These are phyloP conservation scores for Heliconius ismenius DNA, from an alignment of 2,888 invertebrate genomes.

Conservation along the genomic window DNA sequence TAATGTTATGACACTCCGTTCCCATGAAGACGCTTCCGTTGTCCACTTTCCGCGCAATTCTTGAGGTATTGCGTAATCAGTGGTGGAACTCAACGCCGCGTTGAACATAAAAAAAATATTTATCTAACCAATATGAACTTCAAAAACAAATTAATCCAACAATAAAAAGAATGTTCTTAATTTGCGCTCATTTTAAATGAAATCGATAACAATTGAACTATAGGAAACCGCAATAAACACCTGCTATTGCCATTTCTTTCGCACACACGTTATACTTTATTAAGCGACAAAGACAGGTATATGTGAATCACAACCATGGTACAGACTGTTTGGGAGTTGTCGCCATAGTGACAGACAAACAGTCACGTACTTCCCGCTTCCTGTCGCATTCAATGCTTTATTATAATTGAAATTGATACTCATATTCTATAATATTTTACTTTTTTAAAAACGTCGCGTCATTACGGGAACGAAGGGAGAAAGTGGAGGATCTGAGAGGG, in stretches of 20 bases:
- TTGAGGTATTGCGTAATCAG: no score
- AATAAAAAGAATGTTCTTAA: neutral
- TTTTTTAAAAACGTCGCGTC: no score
- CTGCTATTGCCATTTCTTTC: constrained; percentile 27
- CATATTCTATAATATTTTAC: neutral
- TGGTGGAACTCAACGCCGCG: no score
- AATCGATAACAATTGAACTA: constrained; percentile 14
- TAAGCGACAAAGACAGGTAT: constrained; percentile 45
- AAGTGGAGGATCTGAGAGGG: no score
- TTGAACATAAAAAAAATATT: neutral
- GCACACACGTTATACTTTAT: constrained; percentile 22
- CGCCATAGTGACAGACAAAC: constrained; percentile 62
- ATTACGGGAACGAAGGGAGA: no score
- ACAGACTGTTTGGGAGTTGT: constrained; percentile 49
- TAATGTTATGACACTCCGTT: no score
- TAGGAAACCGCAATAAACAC: constrained; percentile 19
- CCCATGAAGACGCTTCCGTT: no score
- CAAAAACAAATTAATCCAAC: neutral
- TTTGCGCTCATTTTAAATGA: neutral
- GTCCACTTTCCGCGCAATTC: no score
- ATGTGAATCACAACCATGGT: constrained; percentile 28
- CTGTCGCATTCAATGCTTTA: constrained; percentile 59
- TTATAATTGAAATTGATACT: neutral
- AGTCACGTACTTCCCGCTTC: constrained; percentile 74
- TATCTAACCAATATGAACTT: neutral